Evolutionary conservation across 2,888 invertebrate species (phyloP).

Genomic region (Athetis lepigone): DNA sequence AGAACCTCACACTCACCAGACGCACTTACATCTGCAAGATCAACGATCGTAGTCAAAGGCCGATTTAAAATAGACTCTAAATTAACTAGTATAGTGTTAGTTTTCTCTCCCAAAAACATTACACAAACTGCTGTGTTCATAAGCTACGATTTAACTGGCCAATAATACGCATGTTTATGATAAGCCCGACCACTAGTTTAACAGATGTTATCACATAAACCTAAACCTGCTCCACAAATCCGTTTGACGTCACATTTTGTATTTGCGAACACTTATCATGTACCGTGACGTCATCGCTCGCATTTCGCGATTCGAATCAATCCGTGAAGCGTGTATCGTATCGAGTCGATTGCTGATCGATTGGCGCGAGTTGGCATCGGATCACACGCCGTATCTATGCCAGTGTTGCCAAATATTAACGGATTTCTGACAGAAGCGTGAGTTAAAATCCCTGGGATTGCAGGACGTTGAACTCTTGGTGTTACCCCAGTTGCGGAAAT

Average conservation of each 20-base stretch:
- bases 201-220: slow-evolving; percentile 19
- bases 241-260: slow-evolving; percentile 45
- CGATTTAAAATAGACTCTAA: too few relatives aligned
- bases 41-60: too few relatives aligned
- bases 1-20: too few relatives aligned
- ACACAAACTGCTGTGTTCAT: neutral
- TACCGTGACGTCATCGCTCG: slow-evolving; percentile 38
- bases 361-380: slow-evolving; percentile 58
- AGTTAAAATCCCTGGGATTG: slow-evolving; percentile 48
- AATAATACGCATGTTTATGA: slow-evolving; percentile 19
- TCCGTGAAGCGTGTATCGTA: slow-evolving; percentile 50
- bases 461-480: slow-evolving; percentile 53
- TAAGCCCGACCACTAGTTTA: slow-evolving; percentile 10
- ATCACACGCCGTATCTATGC: slow-evolving; percentile 61
- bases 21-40: too few relatives aligned
- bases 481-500: slow-evolving; percentile 51
- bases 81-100: too few relatives aligned
- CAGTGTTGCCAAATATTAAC: slow-evolving; percentile 57
- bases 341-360: slow-evolving; percentile 52
- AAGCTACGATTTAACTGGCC: slow-evolving; percentile 2
- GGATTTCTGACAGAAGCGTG: slow-evolving; percentile 57
- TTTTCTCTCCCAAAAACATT: neutral
- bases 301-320: slow-evolving; percentile 54
- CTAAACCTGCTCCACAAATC: slow-evolving; percentile 12
- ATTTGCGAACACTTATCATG: slow-evolving; percentile 44